Evolutionary conservation across 2,888 invertebrate species (phyloP), one percentile per base, ranked within the genome.

Genomic region (Chelonus formosanus): DNA sequence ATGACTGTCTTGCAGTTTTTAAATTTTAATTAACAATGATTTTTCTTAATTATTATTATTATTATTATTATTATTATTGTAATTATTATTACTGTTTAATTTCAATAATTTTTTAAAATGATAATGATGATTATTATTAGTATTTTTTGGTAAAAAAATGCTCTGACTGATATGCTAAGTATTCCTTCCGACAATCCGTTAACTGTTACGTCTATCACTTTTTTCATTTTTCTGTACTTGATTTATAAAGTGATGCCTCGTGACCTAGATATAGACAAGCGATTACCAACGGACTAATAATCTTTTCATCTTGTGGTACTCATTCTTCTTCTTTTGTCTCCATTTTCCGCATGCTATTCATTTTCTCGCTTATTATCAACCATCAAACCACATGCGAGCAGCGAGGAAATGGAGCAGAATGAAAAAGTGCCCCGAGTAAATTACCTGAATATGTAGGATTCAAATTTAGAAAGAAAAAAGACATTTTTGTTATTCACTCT

Each of bases 1-100:
- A 78, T 76, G 74, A 79, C 76, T 78, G 78, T 78, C 75, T 78
- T 74, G 75, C 63, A 69, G 63, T 63, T 73, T 71, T 70, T 57
- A 67, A 35, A 44, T 31, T 31, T 20, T 52, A 43, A 43, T 64
- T 58, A 53, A 48, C n/a, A 64, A 60, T 34, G 20, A 47, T 36
- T 40, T 34, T 56, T 34, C 50, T 65, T 53, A 50, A 65, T 54
- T 61, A 60, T 60, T 52, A 36, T 44, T 48, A 55, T 43, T 43
- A 62, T 62, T 43, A 53, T 62, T 54, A 62, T 53, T 54, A 10
- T 54, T 32, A 32, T 10, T 35, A 20, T 54, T 20, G 2, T 20
- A 1, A 20, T 20, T 20, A 20, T 20, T 20, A 2, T 20, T 2
- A 20, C 20, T 20, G 20, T 20, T 20, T 20, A 20, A 20, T 20